Base-by-base conservation (phyloP, 1,140 invertebrate genomes). In the Drosophila novamexicana region DNA sequence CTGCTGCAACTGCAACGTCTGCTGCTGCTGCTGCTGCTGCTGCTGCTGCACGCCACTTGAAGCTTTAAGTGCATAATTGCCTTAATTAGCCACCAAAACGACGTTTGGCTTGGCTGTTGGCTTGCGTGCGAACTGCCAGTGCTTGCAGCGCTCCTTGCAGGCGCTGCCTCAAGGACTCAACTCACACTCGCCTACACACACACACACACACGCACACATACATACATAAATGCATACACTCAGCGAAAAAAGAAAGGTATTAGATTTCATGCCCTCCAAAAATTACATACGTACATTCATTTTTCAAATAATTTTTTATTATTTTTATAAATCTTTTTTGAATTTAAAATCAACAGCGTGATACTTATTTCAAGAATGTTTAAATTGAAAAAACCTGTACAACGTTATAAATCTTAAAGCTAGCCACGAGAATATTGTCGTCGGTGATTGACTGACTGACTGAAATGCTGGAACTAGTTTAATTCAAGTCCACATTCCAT, bases 31-130 rank as follows among this genome's bases (percentile, higher is more conserved):
- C 83, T 22, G 81, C 74, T 61, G 70, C 70, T 75, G 63, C 44
- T 72, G 64, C 63, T 70, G 83, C 77, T 73, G 83, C 79, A 88
- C 84, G 83, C 83, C 74, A 89, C 83, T 88, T 89, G 79, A 79
- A 72, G 69, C 83, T 66, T 73, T 80, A 88, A 88, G 83, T 88
- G 83, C 83, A 88, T 89, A 88, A 88, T 88, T 88, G 83, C 89
- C 83, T 88, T 88, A 88, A 88, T 88, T 88, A 88, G 83, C 83
- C 84, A 79, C 84, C 84, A 79, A 88, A 88, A 83, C 84, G 84
- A 71, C 79, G 65, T 86, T 88, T 58, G 58, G 67, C 49, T 66
- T 56, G 42, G 57, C 71, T 47, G 53, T 44, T 50, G 40, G 34
- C n/a, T 52, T 16, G 74, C 61, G 39, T 64, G 42, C 42, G 42